Percentiles rank a stretch among this genome's conserved stretches.
Conservation (phyloP, 2,888 invertebrate genomes). For the Eupithecia pulchellata region DNA sequence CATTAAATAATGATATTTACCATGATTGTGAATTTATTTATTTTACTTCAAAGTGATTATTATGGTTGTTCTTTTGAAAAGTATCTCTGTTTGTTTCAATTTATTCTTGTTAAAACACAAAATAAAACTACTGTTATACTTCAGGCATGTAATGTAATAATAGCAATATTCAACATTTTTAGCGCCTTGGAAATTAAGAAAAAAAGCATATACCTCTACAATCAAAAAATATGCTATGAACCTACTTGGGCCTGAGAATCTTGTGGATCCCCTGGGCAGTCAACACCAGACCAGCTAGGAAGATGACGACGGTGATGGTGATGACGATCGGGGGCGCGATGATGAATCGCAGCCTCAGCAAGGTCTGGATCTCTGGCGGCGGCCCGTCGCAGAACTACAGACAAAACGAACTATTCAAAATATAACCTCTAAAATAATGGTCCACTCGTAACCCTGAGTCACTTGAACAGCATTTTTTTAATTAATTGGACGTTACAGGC, state of each 20-base stretch:
- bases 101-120: neutral
- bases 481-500: too few relatives aligned
- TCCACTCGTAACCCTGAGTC: neutral
- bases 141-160: constrained; percentile 1
- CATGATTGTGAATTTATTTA: neutral
- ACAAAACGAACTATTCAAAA: constrained; percentile 11
- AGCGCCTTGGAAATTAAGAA: neutral
- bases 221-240: neutral
- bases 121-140: neutral
- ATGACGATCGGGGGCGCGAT: constrained; percentile 81
- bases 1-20: neutral
- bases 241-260: constrained; percentile 58
- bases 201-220: neutral
- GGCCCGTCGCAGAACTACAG: constrained; percentile 72
- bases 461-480: neutral
- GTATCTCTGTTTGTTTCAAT: neutral
- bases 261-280: constrained; percentile 70
- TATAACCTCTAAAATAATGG: neutral
- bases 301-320: constrained; percentile 72
- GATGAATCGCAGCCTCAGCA: constrained; percentile 79
- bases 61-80: neutral
- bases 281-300: constrained; percentile 75
- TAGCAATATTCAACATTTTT: neutral
- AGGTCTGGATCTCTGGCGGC: constrained; percentile 69
- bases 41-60: neutral